A percentile compares a stretch with the other conserved stretches of the same genome.
Conservation (phyloP, 1,140 invertebrate genomes). For the Rhagoletis pomonella region DNA sequence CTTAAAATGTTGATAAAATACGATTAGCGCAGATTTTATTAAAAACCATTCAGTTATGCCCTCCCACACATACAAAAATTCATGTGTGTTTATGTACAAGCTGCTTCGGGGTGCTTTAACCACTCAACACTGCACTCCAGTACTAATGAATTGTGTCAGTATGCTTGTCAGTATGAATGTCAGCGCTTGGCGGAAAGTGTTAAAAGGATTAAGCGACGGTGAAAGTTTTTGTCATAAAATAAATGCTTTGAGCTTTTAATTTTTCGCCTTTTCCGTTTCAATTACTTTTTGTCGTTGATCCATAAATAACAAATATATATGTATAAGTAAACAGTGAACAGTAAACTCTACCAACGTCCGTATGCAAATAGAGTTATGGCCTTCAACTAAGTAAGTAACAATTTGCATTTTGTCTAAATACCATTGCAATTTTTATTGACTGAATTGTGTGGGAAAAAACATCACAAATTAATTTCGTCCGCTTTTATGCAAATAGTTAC, state of each 20-base stretch:
- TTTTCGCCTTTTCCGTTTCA: neutral
- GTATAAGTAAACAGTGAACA: no score
- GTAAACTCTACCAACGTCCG: neutral
- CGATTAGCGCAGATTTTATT: neutral
- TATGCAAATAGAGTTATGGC: neutral
- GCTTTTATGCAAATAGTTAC: neutral
- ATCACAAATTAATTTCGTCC: slow-evolving; percentile 32
- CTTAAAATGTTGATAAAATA: neutral
- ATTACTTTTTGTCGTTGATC: neutral
- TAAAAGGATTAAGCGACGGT: neutral
- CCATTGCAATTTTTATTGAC: neutral
- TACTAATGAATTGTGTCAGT: neutral
- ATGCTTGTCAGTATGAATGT: no score
- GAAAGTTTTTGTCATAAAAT: neutral
- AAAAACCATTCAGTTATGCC: neutral
- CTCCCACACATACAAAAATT: neutral
- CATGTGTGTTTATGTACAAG: neutral
- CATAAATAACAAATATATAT: neutral
- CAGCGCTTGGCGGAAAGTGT: neutral
- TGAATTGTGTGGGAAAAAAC: slow-evolving; percentile 10
- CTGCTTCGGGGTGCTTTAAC: neutral
- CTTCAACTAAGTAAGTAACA: neutral
- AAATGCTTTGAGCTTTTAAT: neutral
- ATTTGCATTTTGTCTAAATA: slow-evolving; percentile 8
- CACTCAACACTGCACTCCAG: neutral